Evolutionary conservation across 1,140 invertebrate species (phyloP).

Genomic region (Anastatus disparis): DNA sequence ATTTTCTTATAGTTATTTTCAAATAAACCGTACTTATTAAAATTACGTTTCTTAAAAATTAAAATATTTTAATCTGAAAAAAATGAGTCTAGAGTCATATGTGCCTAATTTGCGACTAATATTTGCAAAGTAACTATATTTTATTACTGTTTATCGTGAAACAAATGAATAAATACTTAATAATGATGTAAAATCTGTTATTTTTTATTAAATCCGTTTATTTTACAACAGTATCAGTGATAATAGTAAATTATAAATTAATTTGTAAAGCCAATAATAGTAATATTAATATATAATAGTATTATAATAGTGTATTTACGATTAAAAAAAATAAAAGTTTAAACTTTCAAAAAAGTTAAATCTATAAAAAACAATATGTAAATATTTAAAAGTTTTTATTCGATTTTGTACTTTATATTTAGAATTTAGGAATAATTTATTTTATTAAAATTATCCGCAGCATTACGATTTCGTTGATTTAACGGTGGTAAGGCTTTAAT

Average conservation of each 20-base stretch:
- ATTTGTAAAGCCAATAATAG: too few relatives aligned
- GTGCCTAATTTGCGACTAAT: slow-evolving; percentile 27
- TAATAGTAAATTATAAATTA: too few relatives aligned
- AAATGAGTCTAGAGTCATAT: slow-evolving; percentile 17
- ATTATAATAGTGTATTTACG: too few relatives aligned
- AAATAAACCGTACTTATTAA: too few relatives aligned
- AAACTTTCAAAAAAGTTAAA: not conserved
- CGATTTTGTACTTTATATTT: not conserved
- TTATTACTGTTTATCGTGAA: not conserved
- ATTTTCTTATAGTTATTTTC: too few relatives aligned
- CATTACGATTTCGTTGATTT: too few relatives aligned
- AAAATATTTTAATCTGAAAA: too few relatives aligned
- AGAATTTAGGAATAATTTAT: not conserved
- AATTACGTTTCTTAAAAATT: too few relatives aligned
- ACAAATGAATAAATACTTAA: slow-evolving; percentile 17
- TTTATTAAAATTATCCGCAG: too few relatives aligned
- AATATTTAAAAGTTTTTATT: not conserved
- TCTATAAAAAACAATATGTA: not conserved
- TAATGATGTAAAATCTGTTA: slow-evolving; percentile 4
- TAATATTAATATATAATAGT: too few relatives aligned
- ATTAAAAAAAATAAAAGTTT: too few relatives aligned
- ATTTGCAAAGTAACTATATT: slow-evolving; percentile 17
- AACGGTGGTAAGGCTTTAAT: slow-evolving; percentile 35
- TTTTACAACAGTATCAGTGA: too few relatives aligned
- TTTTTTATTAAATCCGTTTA: slow-evolving; percentile 7